Evolutionary conservation across 2,113 vertebrate genomes (phyloP).

Genomic region (Drymodes brunneopygia): DNA sequence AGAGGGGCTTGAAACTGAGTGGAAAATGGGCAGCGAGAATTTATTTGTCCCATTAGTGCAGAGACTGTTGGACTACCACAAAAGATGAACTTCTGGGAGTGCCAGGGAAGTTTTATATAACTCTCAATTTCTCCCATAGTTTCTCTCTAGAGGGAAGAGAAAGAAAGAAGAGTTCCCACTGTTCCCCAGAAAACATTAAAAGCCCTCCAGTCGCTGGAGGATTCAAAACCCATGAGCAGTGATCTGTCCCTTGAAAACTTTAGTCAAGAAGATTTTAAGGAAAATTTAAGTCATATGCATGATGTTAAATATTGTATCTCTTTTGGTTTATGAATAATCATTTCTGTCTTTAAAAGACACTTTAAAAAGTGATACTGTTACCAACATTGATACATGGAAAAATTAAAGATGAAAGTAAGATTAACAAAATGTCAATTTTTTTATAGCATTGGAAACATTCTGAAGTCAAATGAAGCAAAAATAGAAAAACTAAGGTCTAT

Average conservation of each 20-base stretch:
- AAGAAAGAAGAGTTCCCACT: background rate
- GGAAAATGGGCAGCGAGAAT: background rate
- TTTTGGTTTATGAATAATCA: background rate
- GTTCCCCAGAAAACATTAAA: background rate
- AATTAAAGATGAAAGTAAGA: background rate
- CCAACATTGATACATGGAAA: background rate
- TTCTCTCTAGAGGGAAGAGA: background rate
- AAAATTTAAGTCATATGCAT: background rate
- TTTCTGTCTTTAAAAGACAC: background rate
- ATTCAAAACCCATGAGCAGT: background rate
- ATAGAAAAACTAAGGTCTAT: conserved; percentile 2
- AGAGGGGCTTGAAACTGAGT: background rate
- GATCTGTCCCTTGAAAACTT: background rate
- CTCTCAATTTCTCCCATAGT: background rate
- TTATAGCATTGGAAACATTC: background rate
- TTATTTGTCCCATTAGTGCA: background rate
- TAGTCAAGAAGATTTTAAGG: background rate
- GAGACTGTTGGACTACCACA: background rate
- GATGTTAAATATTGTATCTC: background rate
- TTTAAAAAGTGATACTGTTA: background rate
- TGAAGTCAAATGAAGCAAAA: conserved; percentile 23
- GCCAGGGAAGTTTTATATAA: background rate
- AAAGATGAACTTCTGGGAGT: background rate
- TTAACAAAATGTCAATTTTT: background rate
- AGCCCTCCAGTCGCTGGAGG: background rate